phyloP scores from a whole-genome alignment of 2,888 invertebrate genomes.

The Sinopyrophorus schimmeli region DNA sequence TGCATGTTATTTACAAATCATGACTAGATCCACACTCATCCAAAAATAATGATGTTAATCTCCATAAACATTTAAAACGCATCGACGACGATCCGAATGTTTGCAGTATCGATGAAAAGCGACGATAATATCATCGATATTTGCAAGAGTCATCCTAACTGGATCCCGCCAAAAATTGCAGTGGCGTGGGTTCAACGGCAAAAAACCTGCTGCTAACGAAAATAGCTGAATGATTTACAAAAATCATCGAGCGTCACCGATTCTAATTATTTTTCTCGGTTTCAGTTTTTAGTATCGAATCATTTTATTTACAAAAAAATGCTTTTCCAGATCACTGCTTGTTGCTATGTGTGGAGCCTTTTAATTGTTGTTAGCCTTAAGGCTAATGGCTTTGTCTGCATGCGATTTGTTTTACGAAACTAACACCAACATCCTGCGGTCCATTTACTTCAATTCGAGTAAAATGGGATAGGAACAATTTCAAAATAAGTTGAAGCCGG shows the following conservation, averaged over 20 bases:
- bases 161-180: conserved; percentile 13
- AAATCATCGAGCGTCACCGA: neutral
- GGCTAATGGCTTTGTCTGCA: conserved; percentile 1
- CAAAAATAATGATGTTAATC: conserved; percentile 57
- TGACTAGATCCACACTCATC: conserved; percentile 84
- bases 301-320: conserved; percentile 7
- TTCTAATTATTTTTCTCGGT: neutral
- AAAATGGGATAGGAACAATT: neutral
- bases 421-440: neutral
- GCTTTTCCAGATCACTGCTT: conserved; percentile 11
- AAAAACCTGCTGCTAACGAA: too few species aligned
- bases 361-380: conserved; percentile 4
- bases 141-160: conserved; percentile 7
- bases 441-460: neutral
- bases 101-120: conserved; percentile 29
- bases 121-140: conserved; percentile 2
- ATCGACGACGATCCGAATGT: neutral
- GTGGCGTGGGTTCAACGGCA: neutral
- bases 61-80: neutral
- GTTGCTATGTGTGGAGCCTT: conserved; percentile 13
- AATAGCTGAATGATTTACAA: too few species aligned
- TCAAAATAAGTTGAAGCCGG: conserved; percentile 15
- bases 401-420: neutral
- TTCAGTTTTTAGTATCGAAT: neutral
- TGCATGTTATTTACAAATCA: conserved; percentile 66